Evolutionary conservation across 2,113 vertebrate genomes (phyloP).

Genomic region (Thomomys bottae): DNA sequence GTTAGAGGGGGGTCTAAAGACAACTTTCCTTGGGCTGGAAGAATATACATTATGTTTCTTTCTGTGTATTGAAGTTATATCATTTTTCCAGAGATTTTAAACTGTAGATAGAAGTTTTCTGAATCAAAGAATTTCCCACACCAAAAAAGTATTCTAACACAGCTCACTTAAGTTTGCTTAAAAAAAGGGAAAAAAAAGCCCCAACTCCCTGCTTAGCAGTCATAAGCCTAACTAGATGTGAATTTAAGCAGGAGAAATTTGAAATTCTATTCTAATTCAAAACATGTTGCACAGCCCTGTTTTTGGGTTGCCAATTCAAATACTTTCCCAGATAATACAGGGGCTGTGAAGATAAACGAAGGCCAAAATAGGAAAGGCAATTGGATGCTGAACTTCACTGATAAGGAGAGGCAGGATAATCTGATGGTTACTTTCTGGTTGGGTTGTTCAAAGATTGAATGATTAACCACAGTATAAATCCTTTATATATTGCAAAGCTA

Average conservation of each 20-base stretch:
- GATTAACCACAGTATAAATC: conserved; percentile 77
- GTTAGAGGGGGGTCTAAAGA: neutral
- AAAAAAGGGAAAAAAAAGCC: conserved; percentile 7
- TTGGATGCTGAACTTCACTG: conserved; percentile 71
- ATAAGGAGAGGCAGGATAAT: conserved; percentile 70
- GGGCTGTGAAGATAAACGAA: conserved; percentile 75
- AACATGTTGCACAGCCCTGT: conserved; percentile 61
- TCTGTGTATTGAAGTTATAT: neutral
- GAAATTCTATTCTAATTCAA: conserved; percentile 80
- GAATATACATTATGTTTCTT: neutral
- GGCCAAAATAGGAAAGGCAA: conserved; percentile 75
- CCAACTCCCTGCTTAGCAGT: conserved; percentile 39
- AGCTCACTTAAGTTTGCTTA: conserved; percentile 55
- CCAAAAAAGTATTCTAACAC: conserved; percentile 44
- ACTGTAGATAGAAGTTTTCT: conserved; percentile 54
- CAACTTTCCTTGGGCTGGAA: neutral
- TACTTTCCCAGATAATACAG: conserved; percentile 71
- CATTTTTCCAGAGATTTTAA: conserved; percentile 54
- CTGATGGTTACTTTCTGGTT: conserved; percentile 81
- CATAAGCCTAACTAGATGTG: conserved; percentile 70
- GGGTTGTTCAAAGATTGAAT: conserved; percentile 75
- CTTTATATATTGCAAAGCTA: conserved; percentile 68
- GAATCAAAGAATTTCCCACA: conserved; percentile 14
- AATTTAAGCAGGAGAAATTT: conserved; percentile 74
- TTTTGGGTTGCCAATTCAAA: conserved; percentile 70